Evolutionary conservation across 2,113 vertebrate species (phyloP).

Genomic region (Verasper variegatus): DNA sequence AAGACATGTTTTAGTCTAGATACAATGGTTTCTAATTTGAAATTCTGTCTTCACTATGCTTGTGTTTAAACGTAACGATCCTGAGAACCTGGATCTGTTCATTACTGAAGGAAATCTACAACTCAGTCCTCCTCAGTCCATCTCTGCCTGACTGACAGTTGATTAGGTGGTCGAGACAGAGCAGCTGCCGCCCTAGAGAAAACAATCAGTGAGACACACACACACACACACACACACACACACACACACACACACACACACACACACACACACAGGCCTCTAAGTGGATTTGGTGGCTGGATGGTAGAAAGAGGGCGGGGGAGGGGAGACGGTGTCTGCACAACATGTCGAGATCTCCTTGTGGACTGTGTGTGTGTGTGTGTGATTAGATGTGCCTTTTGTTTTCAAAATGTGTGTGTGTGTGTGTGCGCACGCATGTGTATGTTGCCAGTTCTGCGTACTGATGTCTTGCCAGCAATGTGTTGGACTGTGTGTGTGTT

Average conservation of each 20-base stretch:
- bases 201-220: conserved; percentile 56
- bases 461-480: conserved; percentile 26
- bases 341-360: conserved; percentile 48
- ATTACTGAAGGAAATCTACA: conserved; percentile 42
- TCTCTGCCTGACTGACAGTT: conserved; percentile 57
- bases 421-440: conserved; percentile 19
- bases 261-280: conserved; percentile 18
- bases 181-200: conserved; percentile 69
- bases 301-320: conserved; percentile 26
- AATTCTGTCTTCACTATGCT: background rate
- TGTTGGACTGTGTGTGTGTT: conserved; percentile 16
- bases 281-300: conserved; percentile 77
- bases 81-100: conserved; percentile 2
- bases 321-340: conserved; percentile 41
- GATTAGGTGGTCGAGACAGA: conserved; percentile 63
- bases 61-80: background rate
- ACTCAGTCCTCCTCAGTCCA: conserved; percentile 32
- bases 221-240: background rate
- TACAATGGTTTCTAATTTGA: background rate
- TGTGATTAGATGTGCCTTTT: conserved; percentile 63
- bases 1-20: background rate
- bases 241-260: background rate
- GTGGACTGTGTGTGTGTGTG: conserved; percentile 35
- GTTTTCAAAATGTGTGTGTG: conserved; percentile 44
- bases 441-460: conserved; percentile 23